Percentiles rank a stretch among this genome's conserved stretches.
Conservation (phyloP, 2,797 vertebrate genomes). For the Thaleichthys pacificus region DNA sequence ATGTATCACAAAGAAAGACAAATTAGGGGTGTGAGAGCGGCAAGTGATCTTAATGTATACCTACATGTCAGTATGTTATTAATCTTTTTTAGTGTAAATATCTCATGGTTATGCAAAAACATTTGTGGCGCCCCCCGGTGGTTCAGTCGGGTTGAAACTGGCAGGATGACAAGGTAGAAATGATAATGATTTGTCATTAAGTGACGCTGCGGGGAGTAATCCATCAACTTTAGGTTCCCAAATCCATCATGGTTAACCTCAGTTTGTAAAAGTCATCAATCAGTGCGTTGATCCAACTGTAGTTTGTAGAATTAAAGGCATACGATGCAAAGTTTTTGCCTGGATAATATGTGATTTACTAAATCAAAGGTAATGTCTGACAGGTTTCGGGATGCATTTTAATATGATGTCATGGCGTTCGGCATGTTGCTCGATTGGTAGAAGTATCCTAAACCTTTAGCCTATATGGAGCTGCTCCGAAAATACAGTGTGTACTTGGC, state of each 20-base stretch:
- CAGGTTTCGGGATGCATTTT: background rate
- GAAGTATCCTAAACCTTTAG: no score
- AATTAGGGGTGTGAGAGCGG: background rate
- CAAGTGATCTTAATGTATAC: background rate
- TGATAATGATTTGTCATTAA: conserved; percentile 9
- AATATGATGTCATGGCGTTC: background rate
- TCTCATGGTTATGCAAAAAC: background rate
- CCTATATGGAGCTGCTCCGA: no score
- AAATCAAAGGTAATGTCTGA: background rate
- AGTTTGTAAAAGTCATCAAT: background rate
- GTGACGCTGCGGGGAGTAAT: background rate
- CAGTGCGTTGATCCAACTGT: background rate
- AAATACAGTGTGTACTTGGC: no score
- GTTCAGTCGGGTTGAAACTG: background rate
- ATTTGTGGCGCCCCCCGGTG: conserved; percentile 64
- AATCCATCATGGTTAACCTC: background rate
- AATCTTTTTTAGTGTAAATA: background rate
- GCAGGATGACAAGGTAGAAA: conserved; percentile 10
- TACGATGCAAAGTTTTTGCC: background rate
- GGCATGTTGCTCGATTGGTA: background rate
- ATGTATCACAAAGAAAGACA: background rate
- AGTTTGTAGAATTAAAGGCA: background rate
- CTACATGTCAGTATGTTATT: background rate
- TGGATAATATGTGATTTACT: background rate
- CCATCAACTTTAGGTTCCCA: background rate